Percentiles rank a stretch among this genome's conserved stretches.
These are phyloP conservation scores for Schizopygopsis pylzovi DNA, from an alignment of 2,797 vertebrate genomes.

Conservation along the genomic window DNA sequence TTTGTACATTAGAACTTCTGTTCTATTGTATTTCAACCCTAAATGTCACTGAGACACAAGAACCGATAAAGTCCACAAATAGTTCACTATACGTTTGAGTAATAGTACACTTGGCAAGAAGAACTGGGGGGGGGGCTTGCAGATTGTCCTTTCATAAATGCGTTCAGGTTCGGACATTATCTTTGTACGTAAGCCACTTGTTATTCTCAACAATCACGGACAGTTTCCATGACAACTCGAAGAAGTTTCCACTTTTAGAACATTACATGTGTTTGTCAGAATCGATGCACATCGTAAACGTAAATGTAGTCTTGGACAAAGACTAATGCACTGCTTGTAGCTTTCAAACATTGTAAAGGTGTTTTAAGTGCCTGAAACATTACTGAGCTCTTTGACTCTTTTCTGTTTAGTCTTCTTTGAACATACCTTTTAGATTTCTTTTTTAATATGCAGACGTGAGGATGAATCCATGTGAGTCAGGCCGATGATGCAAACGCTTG, in stretches of 20 bases:
- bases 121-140: not conserved
- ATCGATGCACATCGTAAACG: not conserved
- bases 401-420: not conserved
- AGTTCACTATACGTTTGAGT: not conserved
- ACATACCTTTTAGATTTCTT: not conserved
- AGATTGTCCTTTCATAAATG: not conserved
- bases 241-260: conserved; percentile 16
- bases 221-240: conserved; percentile 56
- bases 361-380: conserved; percentile 14
- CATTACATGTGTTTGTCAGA: conserved; percentile 13
- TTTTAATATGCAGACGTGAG: not conserved
- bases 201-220: conserved; percentile 28
- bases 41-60: not conserved
- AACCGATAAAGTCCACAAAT: not conserved
- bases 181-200: conserved; percentile 23
- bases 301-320: conserved; percentile 17
- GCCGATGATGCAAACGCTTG: conserved; percentile 7
- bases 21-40: not conserved
- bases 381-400: not conserved
- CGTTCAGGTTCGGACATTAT: conserved; percentile 3
- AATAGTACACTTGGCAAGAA: not conserved
- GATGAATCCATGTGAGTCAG: conserved; percentile 17
- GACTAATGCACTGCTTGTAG: conserved; percentile 11
- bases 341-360: conserved; percentile 15
- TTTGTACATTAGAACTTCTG: not conserved